Percentiles rank a stretch among this genome's conserved stretches.
These are phyloP conservation scores for Dascyllus trimaculatus DNA, from an alignment of 2,113 vertebrate genomes.

Conservation along the genomic window DNA sequence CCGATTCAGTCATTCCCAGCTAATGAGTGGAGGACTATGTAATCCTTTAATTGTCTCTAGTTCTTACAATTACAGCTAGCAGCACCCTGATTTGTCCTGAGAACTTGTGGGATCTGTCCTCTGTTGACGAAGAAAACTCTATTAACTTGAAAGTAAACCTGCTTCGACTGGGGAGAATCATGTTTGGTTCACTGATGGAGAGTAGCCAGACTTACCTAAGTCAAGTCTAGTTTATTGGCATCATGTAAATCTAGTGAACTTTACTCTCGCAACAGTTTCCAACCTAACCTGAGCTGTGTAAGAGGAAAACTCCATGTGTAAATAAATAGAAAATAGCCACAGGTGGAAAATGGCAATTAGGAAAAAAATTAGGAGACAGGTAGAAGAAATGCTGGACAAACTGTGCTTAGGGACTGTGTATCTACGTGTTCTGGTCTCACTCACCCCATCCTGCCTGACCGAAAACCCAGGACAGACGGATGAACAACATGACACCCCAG, in stretches of 20 bases:
- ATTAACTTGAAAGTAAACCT: too few species aligned
- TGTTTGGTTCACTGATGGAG: background rate
- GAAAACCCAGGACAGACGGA: constrained; percentile 98
- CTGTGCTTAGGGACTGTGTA: background rate
- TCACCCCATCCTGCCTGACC: constrained; percentile 97
- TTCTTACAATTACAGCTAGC: background rate
- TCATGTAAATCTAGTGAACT: background rate
- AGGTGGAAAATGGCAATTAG: background rate
- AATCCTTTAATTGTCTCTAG: constrained; percentile 22
- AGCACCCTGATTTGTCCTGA: constrained; percentile 4
- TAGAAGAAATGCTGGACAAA: background rate
- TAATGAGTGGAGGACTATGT: constrained; percentile 12
- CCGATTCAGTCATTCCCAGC: constrained; percentile 27
- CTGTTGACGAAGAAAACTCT: background rate
- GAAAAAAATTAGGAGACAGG: background rate
- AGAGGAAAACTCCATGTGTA: background rate
- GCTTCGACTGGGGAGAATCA: background rate
- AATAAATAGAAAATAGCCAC: background rate
- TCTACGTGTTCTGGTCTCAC: constrained; percentile 43
- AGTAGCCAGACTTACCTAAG: background rate
- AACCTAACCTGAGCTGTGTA: background rate
- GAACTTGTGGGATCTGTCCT: constrained; percentile 9
- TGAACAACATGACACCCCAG: constrained; percentile 99
- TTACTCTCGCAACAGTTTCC: background rate
- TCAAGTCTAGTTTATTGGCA: background rate